phyloP scores from a whole-genome alignment of 2,113 vertebrate genomes.

The Nycticorax nycticorax region DNA sequence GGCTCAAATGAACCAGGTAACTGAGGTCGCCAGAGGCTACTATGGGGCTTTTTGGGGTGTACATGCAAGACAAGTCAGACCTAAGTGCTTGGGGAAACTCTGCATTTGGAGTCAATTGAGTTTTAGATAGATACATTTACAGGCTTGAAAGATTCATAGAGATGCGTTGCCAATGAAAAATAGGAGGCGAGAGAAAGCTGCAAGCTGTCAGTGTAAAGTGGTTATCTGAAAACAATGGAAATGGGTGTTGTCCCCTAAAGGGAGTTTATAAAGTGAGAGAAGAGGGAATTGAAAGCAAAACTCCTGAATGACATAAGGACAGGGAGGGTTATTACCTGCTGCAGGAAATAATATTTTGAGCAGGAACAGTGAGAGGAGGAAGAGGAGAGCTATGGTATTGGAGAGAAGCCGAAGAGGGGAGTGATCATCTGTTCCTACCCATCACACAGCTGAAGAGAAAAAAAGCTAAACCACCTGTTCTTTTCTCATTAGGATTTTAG shows the following conservation, averaged over 20 bases:
- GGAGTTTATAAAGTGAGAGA: not conserved
- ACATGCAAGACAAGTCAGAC: not conserved
- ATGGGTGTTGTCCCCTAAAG: not conserved
- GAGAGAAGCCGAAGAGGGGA: fast-evolving
- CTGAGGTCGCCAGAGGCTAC: not conserved
- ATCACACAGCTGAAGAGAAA: not conserved
- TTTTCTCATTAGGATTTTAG: not conserved
- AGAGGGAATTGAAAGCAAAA: not conserved
- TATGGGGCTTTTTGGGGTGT: not conserved
- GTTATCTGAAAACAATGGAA: not conserved
- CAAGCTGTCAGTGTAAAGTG: not conserved
- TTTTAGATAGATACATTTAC: not conserved
- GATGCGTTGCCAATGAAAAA: not conserved
- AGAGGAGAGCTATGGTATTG: not conserved
- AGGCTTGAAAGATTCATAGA: not conserved
- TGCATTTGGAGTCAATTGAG: fast-evolving
- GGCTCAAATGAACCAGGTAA: not conserved
- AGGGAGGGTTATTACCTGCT: not conserved
- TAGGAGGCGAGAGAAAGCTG: not conserved
- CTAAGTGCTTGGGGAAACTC: not conserved
- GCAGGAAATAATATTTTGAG: not conserved
- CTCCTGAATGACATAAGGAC: not conserved
- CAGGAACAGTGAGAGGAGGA: not conserved
- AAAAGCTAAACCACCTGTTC: not conserved
- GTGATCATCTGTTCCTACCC: not conserved